Evolutionary conservation across 2,888 invertebrate genomes (phyloP).

Genomic region (Asteroscopus sphinx): DNA sequence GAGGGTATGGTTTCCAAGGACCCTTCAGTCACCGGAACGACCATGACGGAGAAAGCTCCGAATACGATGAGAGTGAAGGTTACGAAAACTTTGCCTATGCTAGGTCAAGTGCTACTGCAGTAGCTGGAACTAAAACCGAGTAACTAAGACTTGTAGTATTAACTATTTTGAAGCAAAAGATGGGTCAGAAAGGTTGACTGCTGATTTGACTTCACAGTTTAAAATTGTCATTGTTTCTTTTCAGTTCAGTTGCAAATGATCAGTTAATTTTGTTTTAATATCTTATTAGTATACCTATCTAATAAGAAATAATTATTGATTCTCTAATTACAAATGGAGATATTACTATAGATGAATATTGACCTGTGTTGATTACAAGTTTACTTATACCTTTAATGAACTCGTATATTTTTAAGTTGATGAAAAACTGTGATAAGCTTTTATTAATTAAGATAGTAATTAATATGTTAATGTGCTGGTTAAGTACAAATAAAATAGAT

Average conservation of each 20-base stretch:
- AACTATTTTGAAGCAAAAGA: not conserved
- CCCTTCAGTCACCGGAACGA: conserved; percentile 67
- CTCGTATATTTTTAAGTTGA: not conserved
- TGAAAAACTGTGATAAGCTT: conserved; percentile 40
- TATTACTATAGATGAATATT: no score
- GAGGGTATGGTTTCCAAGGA: conserved; percentile 71
- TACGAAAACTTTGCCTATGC: conserved; percentile 57
- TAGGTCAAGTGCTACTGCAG: conserved; percentile 60
- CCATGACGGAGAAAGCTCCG: conserved; percentile 58
- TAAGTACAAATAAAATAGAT: conserved; percentile 11
- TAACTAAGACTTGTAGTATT: not conserved
- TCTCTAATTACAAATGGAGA: no score
- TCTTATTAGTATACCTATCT: no score
- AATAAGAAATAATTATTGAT: no score
- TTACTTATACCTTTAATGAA: no score
- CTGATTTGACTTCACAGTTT: no score
- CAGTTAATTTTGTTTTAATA: no score
- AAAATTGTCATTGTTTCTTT: no score
- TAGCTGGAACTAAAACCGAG: conserved; percentile 48
- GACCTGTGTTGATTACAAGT: no score
- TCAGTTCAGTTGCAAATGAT: no score
- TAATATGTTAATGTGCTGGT: conserved; percentile 4
- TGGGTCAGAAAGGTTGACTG: not conserved
- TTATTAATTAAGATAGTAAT: conserved; percentile 13
- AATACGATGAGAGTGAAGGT: conserved; percentile 63